Evolutionary conservation across 2,113 vertebrate species (phyloP).

Genomic region (Mesitornis unicolor): DNA sequence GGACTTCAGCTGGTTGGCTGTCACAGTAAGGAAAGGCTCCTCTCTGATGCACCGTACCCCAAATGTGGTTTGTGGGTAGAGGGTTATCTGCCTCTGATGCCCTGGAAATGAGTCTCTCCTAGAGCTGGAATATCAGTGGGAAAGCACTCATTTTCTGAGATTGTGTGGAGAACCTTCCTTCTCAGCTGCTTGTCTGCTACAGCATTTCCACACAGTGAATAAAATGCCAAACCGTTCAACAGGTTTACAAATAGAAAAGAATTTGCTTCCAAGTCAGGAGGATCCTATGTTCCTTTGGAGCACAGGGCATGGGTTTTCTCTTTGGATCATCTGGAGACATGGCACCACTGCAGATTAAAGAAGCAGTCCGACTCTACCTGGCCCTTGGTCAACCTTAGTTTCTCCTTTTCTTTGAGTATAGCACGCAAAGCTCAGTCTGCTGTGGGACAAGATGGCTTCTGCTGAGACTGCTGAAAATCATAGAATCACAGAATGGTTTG

Average conservation of each 20-base stretch:
- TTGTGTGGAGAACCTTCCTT: background rate
- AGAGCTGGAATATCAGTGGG: background rate
- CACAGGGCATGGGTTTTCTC: background rate
- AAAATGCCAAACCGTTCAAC: background rate
- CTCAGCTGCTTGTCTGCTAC: background rate
- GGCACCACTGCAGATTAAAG: background rate
- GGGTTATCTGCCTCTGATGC: background rate
- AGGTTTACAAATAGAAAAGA: background rate
- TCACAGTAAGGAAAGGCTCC: background rate
- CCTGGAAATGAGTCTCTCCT: background rate
- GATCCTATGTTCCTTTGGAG: background rate
- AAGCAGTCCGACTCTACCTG: background rate
- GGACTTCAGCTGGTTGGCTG: background rate
- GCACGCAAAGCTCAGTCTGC: background rate
- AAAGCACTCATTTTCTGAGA: background rate
- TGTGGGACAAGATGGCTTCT: background rate
- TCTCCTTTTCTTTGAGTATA: background rate
- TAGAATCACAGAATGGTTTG: too few species aligned
- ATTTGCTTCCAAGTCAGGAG: background rate
- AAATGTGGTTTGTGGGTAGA: background rate
- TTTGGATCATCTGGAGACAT: background rate
- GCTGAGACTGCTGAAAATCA: background rate
- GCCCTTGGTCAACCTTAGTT: background rate
- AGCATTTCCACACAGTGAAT: background rate
- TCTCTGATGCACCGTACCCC: background rate